phyloP scores from a whole-genome alignment of 2,888 invertebrate species.

The Drosophila falleni region DNA sequence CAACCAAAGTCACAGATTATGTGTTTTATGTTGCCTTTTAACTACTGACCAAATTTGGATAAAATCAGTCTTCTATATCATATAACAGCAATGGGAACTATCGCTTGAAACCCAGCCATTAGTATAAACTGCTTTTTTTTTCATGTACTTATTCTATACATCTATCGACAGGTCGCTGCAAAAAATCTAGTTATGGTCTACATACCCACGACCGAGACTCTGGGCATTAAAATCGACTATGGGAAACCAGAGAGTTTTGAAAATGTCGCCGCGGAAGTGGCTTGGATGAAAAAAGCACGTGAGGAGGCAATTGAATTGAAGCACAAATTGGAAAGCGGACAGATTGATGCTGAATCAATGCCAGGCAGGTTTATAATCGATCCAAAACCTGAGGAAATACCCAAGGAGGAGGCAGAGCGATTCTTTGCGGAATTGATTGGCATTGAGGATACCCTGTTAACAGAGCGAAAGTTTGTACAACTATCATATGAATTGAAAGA shows the following conservation, averaged over 20 bases:
- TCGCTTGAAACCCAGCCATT: no score
- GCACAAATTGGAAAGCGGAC: slow-evolving; percentile 87
- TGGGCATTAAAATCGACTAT: slow-evolving; percentile 89
- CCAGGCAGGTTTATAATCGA: slow-evolving; percentile 88
- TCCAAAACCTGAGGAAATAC: slow-evolving; percentile 81
- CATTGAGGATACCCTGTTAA: slow-evolving; percentile 81
- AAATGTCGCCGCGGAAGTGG: slow-evolving; percentile 87
- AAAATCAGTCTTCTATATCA: no score
- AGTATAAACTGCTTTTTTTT: slow-evolving; percentile 72
- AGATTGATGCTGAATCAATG: slow-evolving; percentile 87
- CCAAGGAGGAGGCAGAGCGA: slow-evolving; percentile 71
- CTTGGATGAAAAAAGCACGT: slow-evolving; percentile 89
- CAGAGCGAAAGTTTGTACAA: slow-evolving; percentile 82
- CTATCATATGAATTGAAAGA: slow-evolving; percentile 81
- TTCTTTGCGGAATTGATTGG: slow-evolving; percentile 82
- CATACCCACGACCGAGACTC: slow-evolving; percentile 88
- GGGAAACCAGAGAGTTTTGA: slow-evolving; percentile 87
- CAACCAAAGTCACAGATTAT: no score
- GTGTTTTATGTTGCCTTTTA: no score
- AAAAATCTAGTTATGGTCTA: slow-evolving; percentile 88
- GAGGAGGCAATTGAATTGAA: slow-evolving; percentile 88
- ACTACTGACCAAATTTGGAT: no score
- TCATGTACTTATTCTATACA: neutral
- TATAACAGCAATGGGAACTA: no score
- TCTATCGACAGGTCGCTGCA: slow-evolving; percentile 44